Evolutionary conservation across 2,113 vertebrate genomes (phyloP), one percentile per base, ranked within the genome.

Genomic region (Sisor rabdophorus): DNA sequence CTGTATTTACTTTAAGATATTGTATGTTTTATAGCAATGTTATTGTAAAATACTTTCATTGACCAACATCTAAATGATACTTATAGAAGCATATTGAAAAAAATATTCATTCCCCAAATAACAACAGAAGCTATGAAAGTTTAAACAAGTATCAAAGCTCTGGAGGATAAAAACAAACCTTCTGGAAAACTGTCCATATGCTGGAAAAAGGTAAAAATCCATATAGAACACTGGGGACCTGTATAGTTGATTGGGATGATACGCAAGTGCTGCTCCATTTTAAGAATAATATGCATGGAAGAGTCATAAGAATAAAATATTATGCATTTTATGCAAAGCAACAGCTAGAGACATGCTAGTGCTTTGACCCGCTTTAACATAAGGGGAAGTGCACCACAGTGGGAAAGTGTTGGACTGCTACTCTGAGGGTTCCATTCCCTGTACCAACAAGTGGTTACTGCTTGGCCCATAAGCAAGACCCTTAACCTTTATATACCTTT

Each of bases 281-380:
- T 53, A 63, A 40, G 20, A 17, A 40, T 40, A 4, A 64, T 64
- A 20, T 67, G 22, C 40, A 48, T 48, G 22, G 22, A 67, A 67
- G 64, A 67, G 40, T 48, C 64, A 67, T 67, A 36, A 67, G 64
- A 47, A 67, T n/a, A 15, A 67, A 48, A 48, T 28, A 65, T 47
- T 65, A 48, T 15, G 36, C 20, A 9, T 1, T 36, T 8, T 36
- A 64, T 64, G 11, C 20, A 24, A 65, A 67, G 48, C 64, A 26
- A 26, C 64, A 24, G 13, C 40, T 40, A 15, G 61, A 44, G 4
- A 36, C 32, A 64, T 10, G 17, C 22, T 11, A 60, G 15, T 60
- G 58, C 58, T 60, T 1, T 64, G 11, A 11, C 22, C 36, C 44
- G 20, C 24, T 44, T 44, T 44, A 44, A 44, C 4, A 10, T 44